Base-by-base conservation (phyloP, 2,113 vertebrate genomes). In the Pimephales promelas region DNA sequence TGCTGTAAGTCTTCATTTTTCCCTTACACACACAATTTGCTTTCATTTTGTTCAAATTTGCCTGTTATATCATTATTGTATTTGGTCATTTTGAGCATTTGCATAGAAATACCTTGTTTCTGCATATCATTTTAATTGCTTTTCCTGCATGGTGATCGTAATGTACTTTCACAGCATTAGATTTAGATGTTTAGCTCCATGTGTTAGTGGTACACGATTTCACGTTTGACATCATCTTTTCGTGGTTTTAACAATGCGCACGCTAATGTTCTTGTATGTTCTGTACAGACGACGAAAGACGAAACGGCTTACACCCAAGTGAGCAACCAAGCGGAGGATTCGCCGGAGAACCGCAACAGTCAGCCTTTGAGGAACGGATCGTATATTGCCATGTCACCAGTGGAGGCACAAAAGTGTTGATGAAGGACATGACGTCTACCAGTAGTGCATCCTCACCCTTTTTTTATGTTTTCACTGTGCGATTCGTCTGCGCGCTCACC, bases 1-100 rank as follows among this genome's bases (percentile, higher is more conserved):
- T 94, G 73, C 93, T 95, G 94, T 95, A 95, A 95, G 94, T 95
- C 91, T 92, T 94, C 66, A 91, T 92, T 93, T 89, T 90, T 90
- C 86, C 92, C 89, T 92, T 49, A 70, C 10, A 66, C 78, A 80
- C 43, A 81, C 47, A 89, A 89, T 94, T 94, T 92, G 88, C 86
- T 90, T 92, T 92, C 82, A 88, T 90, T 92, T 92, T 70, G 43
- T 84, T 57, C 52, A 26, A 4, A 71, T 88, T 85, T 90, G 78
- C 89, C 78, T 89, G 66, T 89, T 85, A 84, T 87, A n/a, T 66
- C 14, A 24, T 47, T 14, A 47, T 72, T 45, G 43, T 49, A 26
- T 26, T 73, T 49, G 22, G 77, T 47, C 36, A 47, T 61, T 45
- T 36, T 54, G 10, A 34, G 52, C 26, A 62, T 62, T 62, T 57